These are phyloP conservation scores for Sinotaia quadrata DNA, from an alignment of 2,888 invertebrate species.

Conservation along the genomic window DNA sequence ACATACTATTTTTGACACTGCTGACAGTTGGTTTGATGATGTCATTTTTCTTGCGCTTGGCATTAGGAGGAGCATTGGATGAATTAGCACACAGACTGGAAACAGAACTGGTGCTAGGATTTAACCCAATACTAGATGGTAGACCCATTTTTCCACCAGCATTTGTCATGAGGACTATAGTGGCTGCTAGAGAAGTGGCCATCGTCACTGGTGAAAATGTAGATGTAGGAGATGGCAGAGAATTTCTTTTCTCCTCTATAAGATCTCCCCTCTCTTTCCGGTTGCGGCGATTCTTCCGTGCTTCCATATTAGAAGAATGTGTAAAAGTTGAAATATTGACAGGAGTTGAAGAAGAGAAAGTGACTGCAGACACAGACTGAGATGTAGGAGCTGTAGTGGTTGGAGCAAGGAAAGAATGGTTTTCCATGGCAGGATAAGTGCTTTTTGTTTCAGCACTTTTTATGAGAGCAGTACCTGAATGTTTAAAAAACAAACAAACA, in stretches of 20 bases:
- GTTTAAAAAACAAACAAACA: neutral
- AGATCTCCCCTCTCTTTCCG: conserved; percentile 13
- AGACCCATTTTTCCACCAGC: conserved; percentile 11
- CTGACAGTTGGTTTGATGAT: conserved; percentile 32
- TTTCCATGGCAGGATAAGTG: conserved; percentile 1
- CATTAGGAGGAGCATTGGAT: conserved; percentile 26
- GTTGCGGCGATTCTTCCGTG: conserved; percentile 23
- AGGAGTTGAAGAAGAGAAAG: neutral
- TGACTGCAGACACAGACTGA: too few relatives aligned
- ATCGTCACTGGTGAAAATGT: neutral
- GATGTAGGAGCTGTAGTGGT: neutral
- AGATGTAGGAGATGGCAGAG: neutral
- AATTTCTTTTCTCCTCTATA: neutral
- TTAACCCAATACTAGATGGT: neutral
- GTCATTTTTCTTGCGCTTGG: conserved; percentile 36
- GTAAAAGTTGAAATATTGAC: neutral
- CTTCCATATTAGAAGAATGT: conserved; percentile 11
- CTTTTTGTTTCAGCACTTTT: conserved; percentile 14
- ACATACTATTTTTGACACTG: conserved; percentile 14
- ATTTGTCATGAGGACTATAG: conserved; percentile 12
- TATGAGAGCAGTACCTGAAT: conserved; percentile 24
- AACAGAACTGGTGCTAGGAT: conserved; percentile 5
- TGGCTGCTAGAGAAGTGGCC: neutral
- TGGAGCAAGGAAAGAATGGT: neutral
- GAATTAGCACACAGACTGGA: conserved; percentile 25